phyloP scores from a whole-genome alignment of 2,888 invertebrate genomes.

The Pinctada fucata region DNA sequence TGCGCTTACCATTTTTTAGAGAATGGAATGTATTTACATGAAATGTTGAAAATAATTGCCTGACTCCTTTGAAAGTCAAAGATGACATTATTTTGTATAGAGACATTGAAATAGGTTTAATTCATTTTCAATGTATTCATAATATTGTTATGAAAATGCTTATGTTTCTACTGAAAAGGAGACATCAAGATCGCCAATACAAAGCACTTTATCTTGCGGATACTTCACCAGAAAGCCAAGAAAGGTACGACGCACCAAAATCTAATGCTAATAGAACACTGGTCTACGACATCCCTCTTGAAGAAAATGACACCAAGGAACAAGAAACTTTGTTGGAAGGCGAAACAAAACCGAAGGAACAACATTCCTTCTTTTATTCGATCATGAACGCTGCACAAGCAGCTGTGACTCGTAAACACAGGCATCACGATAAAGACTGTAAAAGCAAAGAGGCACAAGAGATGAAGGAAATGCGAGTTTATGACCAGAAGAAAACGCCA shows the following conservation, averaged over 20 bases:
- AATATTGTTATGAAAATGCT: too few relatives aligned
- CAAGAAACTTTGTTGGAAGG: background rate
- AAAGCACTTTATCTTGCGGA: background rate
- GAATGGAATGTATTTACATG: too few relatives aligned
- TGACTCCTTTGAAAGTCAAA: too few relatives aligned
- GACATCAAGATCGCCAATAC: too few relatives aligned
- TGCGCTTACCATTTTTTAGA: too few relatives aligned
- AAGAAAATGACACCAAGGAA: background rate
- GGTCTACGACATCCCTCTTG: background rate
- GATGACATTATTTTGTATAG: too few relatives aligned
- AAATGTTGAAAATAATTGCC: too few relatives aligned
- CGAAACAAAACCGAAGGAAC: background rate
- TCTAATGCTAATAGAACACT: background rate
- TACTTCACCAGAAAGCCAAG: background rate
- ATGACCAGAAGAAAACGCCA: background rate
- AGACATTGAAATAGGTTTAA: too few relatives aligned
- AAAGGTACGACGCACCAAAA: background rate
- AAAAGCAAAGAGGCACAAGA: background rate
- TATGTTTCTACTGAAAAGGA: too few relatives aligned
- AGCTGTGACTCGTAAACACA: background rate
- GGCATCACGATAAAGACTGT: background rate
- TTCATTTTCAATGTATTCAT: too few relatives aligned
- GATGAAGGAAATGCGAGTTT: background rate
- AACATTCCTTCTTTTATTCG: background rate
- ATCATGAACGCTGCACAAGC: background rate